Evolutionary conservation across 2,113 vertebrate species (phyloP).

Genomic region (Xyrauchen texanus): DNA sequence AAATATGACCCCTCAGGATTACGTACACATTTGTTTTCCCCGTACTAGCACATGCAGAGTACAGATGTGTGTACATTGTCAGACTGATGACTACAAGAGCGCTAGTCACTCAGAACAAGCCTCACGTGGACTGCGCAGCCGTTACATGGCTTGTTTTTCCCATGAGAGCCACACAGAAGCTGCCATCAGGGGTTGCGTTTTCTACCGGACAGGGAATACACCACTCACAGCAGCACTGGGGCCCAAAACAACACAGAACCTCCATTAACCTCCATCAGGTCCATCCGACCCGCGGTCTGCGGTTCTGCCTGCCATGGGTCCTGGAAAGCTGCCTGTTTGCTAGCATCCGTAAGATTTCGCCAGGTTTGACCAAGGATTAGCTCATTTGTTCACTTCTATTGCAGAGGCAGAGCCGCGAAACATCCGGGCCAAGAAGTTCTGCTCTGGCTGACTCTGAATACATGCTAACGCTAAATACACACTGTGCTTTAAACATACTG

Average conservation of each 20-base stretch:
- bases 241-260: slow-evolving; percentile 29
- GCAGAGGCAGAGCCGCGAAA: not conserved
- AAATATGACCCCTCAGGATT: slow-evolving; percentile 33
- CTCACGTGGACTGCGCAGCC: slow-evolving; percentile 2
- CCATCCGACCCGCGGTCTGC: slow-evolving; percentile 6
- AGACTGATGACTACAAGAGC: slow-evolving; percentile 17
- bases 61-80: slow-evolving; percentile 37
- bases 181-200: slow-evolving; percentile 2
- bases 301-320: not conserved
- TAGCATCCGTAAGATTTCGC: slow-evolving; percentile 4
- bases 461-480: not conserved
- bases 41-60: slow-evolving; percentile 25
- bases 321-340: slow-evolving; percentile 13
- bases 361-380: not conserved
- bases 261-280: slow-evolving; percentile 35
- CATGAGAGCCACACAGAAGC: slow-evolving; percentile 35
- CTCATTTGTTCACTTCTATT: not conserved
- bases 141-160: slow-evolving; percentile 28
- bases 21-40: not conserved
- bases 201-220: slow-evolving; percentile 1
- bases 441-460: not conserved
- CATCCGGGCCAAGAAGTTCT: slow-evolving; percentile 1
- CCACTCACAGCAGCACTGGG: not conserved
- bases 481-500: not conserved
- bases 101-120: slow-evolving; percentile 17